Evolutionary conservation across 2,888 invertebrate genomes (phyloP), one percentile per base, ranked within the genome.

Genomic region (Andrena marginata): DNA sequence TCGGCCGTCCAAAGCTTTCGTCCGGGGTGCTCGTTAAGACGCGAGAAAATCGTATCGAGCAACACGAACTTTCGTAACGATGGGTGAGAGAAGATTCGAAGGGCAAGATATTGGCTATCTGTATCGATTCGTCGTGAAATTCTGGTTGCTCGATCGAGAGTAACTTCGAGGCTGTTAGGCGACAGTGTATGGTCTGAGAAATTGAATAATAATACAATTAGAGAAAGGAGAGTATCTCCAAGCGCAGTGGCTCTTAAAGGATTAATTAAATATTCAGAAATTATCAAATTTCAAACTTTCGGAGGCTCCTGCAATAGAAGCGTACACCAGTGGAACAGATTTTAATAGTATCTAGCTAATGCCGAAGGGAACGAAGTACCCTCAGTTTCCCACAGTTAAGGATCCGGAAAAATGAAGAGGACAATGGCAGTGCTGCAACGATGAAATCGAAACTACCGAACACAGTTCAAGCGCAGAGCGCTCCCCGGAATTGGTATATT

Each of bases 1-100:
- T 33, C 49, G 16, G 29, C 26, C 35, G 31, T 48, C 29, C 51
- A 68, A 68, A 76, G 31, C 51, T 65, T 67, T 56, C 35, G 54
- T 26, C 59, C 13, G 35, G 71, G 56, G 26, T 56, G 35, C 82
- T 82, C 75, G 76, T 82, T 82, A 82, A 70, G 75, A 20, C 8
- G 56, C 72, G 68, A 59, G 68, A 69, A 80, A 73, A 80, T 72
- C 56, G 54, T 29, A 29, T n/a, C 29, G 13, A 2, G 60, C 5
- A 5, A 48, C 70, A 31, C 70, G 42, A 48, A 2, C 31, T 31
- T 49, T 62, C 48, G 13, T 71, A 71, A 71, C 35, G 70, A 71
- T 31, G 70, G 2, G n/a, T 13, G 49, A 35, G n/a, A 33, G 35
- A 49, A 4, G 10, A 20, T 26, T 56, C 26, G 2, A 54, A 20